Percentiles rank a stretch among this genome's conserved stretches.
phyloP scores from a whole-genome alignment of 2,888 invertebrate genomes.

The Rhamphomyia laevipes region DNA sequence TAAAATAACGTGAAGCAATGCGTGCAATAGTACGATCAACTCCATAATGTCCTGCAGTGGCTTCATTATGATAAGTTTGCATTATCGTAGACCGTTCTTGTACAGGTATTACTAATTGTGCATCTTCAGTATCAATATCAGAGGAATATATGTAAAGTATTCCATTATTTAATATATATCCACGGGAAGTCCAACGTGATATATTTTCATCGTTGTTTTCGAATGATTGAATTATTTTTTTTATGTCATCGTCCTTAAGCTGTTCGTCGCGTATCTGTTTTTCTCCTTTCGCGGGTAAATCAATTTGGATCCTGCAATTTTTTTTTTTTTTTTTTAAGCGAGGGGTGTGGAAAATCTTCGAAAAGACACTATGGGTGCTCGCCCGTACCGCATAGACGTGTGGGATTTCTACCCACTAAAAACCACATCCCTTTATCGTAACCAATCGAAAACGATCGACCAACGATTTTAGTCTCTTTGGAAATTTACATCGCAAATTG shows the following conservation, averaged over 20 bases:
- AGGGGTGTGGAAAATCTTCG: too few relatives aligned
- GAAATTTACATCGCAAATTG: too few relatives aligned
- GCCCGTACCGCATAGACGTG: too few relatives aligned
- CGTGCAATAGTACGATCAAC: conserved; percentile 10
- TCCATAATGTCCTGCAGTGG: conserved; percentile 15
- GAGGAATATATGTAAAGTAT: conserved; percentile 9
- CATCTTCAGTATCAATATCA: conserved; percentile 8
- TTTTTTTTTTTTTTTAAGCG: too few relatives aligned
- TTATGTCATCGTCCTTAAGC: background rate
- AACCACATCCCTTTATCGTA: too few relatives aligned
- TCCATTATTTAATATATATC: conserved; percentile 4
- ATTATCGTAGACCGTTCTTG: conserved; percentile 7
- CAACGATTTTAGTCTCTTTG: too few relatives aligned
- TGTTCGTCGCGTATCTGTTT: background rate
- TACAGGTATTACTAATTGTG: conserved; percentile 7
- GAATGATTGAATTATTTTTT: background rate
- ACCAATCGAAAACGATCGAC: too few relatives aligned
- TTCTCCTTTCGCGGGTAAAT: conserved; percentile 6
- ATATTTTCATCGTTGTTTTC: background rate
- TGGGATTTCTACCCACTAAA: too few relatives aligned
- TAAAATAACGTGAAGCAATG: conserved; percentile 17
- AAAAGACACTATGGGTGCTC: too few relatives aligned
- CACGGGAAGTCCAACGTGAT: background rate
- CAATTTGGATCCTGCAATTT: conserved; percentile 1
- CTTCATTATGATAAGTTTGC: conserved; percentile 12